Evolutionary conservation across 2,113 vertebrate species (phyloP).

Genomic region (Centropus unirufus): DNA sequence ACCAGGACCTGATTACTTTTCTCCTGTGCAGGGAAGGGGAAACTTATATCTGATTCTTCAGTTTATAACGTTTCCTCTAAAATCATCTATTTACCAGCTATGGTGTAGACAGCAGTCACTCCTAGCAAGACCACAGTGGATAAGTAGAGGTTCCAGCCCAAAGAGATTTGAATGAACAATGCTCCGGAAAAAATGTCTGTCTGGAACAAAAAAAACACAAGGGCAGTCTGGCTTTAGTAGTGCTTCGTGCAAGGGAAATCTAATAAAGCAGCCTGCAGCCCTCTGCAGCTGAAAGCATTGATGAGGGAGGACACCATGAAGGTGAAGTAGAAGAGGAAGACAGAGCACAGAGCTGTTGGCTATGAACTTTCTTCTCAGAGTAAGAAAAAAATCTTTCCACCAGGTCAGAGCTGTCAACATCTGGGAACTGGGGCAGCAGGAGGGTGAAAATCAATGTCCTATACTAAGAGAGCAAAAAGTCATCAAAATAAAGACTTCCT

Average conservation of each 20-base stretch:
- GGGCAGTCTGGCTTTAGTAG: not conserved
- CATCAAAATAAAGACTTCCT: not conserved
- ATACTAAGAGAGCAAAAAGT: not conserved
- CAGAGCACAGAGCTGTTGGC: not conserved
- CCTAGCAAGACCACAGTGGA: conserved; percentile 86
- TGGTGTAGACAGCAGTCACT: conserved; percentile 90
- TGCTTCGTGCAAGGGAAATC: conserved; percentile 7
- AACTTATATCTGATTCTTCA: not conserved
- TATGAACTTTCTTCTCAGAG: not conserved
- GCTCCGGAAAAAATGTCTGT: conserved; percentile 94
- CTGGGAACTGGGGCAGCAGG: not conserved
- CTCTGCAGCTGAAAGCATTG: not conserved
- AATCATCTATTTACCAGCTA: conserved; percentile 81
- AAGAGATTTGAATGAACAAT: conserved; percentile 88
- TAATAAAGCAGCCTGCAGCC: conserved; percentile 16
- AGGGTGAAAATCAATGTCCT: not conserved
- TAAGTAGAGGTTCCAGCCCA: conserved; percentile 93
- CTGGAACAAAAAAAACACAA: conserved; percentile 72
- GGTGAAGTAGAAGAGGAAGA: not conserved
- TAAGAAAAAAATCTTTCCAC: not conserved
- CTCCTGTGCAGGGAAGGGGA: not conserved
- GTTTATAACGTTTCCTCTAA: not conserved
- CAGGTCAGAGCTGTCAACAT: not conserved
- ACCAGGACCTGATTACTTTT: not conserved
- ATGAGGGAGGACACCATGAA: not conserved